Conservation (phyloP, 2,113 vertebrate species). For the Plestiodon gilberti region DNA sequence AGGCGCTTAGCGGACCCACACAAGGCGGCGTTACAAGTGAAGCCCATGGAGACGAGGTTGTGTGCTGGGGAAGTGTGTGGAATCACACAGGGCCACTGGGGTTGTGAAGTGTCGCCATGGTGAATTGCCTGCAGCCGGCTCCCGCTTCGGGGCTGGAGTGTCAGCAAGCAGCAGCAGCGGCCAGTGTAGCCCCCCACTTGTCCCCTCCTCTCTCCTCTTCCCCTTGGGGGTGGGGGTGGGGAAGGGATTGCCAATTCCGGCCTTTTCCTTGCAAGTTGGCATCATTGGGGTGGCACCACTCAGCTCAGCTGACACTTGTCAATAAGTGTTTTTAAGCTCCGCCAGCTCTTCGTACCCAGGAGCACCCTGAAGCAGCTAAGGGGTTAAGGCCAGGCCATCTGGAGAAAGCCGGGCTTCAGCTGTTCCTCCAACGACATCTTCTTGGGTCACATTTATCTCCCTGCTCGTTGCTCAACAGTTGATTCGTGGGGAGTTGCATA, state of each 20-base stretch:
- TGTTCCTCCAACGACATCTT: conserved; percentile 88
- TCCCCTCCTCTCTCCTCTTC: not conserved
- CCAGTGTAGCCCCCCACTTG: too few species aligned
- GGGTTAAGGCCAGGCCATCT: conserved; percentile 90
- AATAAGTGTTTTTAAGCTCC: conserved; percentile 23
- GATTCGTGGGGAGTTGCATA: conserved; percentile 80
- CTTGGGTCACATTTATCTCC: conserved; percentile 87
- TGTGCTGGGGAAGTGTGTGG: too few species aligned
- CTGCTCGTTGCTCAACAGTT: conserved; percentile 78
- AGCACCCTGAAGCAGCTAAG: conserved; percentile 71
- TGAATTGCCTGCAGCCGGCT: too few species aligned
- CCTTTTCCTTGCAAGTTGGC: too few species aligned
- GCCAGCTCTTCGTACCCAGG: conserved; percentile 26
- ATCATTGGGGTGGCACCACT: too few species aligned
- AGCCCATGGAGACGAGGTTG: too few species aligned
- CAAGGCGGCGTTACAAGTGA: too few species aligned
- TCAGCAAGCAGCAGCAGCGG: too few species aligned
- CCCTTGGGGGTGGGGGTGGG: conserved; percentile 7
- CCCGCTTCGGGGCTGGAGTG: too few species aligned
- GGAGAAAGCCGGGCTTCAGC: conserved; percentile 91
- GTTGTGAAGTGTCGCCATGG: too few species aligned
- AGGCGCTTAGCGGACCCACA: too few species aligned
- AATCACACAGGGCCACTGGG: too few species aligned
- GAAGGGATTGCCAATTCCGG: not conserved
- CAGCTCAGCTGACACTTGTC: not conserved